These are phyloP conservation scores for Oreortyx pictus DNA, from an alignment of 2,797 vertebrate genomes.

Conservation along the genomic window DNA sequence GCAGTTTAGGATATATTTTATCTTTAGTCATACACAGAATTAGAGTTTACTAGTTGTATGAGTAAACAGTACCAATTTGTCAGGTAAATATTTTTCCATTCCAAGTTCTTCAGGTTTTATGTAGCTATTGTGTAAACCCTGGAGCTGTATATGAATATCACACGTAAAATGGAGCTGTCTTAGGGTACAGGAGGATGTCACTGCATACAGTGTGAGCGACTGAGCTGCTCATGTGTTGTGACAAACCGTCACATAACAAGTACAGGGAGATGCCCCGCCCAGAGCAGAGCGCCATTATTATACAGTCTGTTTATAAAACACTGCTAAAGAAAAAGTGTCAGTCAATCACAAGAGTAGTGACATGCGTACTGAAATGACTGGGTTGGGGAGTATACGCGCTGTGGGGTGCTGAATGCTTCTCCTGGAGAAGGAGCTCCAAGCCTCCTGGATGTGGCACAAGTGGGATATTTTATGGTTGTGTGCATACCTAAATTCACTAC, in stretches of 20 bases:
- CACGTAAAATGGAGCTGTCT: accelerated
- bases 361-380: accelerated
- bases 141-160: background rate
- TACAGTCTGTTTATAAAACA: constrained; percentile 57
- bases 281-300: constrained; percentile 36
- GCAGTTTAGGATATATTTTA: background rate
- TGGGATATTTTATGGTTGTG: accelerated
- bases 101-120: background rate
- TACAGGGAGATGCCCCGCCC: constrained; percentile 44
- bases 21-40: background rate
- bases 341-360: constrained; percentile 16
- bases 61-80: background rate
- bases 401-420: accelerated
- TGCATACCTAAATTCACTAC: background rate
- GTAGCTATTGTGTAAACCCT: accelerated
- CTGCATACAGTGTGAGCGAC: background rate
- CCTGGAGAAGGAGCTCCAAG: accelerated
- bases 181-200: background rate
- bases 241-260: constrained; percentile 42
- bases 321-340: background rate
- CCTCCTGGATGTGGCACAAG: accelerated
- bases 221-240: constrained; percentile 54
- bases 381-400: accelerated
- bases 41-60: background rate
- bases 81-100: background rate